Conservation (phyloP, 2,113 vertebrate genomes). For the Thalassarche chlororhynchos region DNA sequence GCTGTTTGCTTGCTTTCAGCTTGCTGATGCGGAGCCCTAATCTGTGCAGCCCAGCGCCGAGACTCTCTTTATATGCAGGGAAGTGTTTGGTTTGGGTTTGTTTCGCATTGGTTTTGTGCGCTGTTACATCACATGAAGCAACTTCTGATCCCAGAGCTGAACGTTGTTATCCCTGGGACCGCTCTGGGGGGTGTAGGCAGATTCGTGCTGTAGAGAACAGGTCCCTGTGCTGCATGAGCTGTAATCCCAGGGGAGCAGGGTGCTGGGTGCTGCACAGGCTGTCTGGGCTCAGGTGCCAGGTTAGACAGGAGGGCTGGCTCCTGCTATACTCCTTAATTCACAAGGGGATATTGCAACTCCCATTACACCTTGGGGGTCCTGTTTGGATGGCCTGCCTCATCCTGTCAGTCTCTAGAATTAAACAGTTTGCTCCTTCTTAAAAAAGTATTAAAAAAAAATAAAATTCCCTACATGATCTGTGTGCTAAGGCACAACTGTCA, state of each 20-base stretch:
- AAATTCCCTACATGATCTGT: neutral
- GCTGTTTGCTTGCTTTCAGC: neutral
- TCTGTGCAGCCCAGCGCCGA: neutral
- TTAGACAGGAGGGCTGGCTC: neutral
- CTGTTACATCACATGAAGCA: neutral
- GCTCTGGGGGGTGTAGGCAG: neutral
- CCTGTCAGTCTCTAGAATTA: neutral
- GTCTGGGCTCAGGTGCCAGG: neutral
- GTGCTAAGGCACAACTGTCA: neutral
- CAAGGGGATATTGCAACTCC: neutral
- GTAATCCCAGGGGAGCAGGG: neutral
- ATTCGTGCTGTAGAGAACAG: accelerated
- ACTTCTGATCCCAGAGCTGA: neutral
- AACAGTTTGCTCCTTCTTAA: neutral
- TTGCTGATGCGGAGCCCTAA: accelerated
- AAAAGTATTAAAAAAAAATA: neutral
- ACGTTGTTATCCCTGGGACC: neutral
- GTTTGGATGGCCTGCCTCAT: neutral
- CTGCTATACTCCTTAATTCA: neutral
- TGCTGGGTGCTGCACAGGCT: neutral
- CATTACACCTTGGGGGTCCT: neutral
- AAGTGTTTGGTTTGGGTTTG: neutral
- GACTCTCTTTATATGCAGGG: neutral
- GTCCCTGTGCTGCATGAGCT: neutral
- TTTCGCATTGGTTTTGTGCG: neutral